Percentiles rank a stretch among this genome's conserved stretches.
phyloP scores from a whole-genome alignment of 1,140 invertebrate species.

The Holotrichia oblita region DNA sequence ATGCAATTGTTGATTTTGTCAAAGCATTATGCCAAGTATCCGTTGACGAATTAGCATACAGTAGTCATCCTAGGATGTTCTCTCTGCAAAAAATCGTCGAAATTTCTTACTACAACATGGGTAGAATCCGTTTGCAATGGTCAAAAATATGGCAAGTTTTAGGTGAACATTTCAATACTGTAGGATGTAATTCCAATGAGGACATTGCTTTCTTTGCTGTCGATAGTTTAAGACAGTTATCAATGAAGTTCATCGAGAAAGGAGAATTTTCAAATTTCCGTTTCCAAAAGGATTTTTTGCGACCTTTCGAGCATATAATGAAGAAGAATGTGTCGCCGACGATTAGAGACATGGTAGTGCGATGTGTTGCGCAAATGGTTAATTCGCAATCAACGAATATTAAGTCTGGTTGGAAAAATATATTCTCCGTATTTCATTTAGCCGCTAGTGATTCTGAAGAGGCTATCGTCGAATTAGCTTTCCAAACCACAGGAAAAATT shows the following conservation, averaged over 20 bases:
- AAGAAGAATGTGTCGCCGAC: conserved; percentile 94
- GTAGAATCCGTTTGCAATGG: conserved; percentile 97
- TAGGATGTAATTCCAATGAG: conserved; percentile 94
- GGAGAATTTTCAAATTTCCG: conserved; percentile 99
- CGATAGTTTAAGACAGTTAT: conserved; percentile 95
- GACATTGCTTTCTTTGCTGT: conserved; percentile 98
- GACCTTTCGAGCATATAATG: conserved; percentile 99
- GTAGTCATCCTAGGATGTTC: conserved; percentile 93
- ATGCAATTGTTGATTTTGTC: conserved; percentile 98
- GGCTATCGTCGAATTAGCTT: conserved; percentile 95
- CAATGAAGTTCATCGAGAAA: conserved; percentile 99
- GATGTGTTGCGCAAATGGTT: conserved; percentile 98
- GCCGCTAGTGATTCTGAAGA: conserved; percentile 96
- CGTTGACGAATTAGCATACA: conserved; percentile 90
- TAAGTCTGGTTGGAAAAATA: conserved; percentile 99
- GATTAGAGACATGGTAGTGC: conserved; percentile 96
- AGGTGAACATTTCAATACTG: conserved; percentile 88
- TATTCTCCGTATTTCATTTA: conserved; percentile 99
- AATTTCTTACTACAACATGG: conserved; percentile 99
- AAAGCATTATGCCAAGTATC: conserved; percentile 97
- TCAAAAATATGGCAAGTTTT: conserved; percentile 98
- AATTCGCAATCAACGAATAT: conserved; percentile 98
- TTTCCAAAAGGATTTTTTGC: conserved; percentile 99
- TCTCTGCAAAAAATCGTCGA: conserved; percentile 99
- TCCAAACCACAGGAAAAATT: conserved; percentile 95